Evolutionary conservation across 2,797 vertebrate species (phyloP).

Genomic region (Eidolon dupreanum): DNA sequence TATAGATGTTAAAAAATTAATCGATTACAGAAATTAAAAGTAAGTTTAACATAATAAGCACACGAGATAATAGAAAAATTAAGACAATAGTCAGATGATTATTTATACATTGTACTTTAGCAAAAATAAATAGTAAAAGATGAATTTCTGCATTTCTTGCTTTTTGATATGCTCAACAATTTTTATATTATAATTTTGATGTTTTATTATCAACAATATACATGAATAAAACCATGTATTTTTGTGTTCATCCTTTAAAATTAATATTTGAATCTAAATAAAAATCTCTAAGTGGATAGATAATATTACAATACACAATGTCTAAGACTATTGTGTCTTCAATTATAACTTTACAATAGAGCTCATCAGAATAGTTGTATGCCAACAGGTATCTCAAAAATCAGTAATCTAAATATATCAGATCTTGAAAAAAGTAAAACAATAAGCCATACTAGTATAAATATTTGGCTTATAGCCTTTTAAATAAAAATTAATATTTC

Average conservation of each 20-base stretch:
- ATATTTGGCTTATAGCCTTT: background rate
- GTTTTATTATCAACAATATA: background rate
- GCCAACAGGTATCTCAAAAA: background rate
- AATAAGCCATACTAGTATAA: background rate
- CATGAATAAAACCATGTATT: background rate
- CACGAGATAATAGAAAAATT: background rate
- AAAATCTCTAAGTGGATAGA: background rate
- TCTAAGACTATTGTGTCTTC: background rate
- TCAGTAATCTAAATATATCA: background rate
- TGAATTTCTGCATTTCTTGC: background rate
- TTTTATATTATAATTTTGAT: background rate
- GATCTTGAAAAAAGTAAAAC: background rate
- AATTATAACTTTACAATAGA: background rate
- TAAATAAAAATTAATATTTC: background rate
- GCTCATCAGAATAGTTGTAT: background rate
- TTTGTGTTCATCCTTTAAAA: background rate
- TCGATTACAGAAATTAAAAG: background rate
- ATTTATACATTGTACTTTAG: background rate
- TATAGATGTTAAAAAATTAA: background rate
- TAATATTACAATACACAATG: background rate
- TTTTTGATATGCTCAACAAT: background rate
- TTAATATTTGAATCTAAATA: background rate
- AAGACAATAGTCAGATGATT: background rate
- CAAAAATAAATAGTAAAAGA: background rate
- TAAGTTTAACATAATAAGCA: background rate